These are phyloP conservation scores for Cinara cedri DNA, from an alignment of 2,888 invertebrate genomes.

Conservation along the genomic window DNA sequence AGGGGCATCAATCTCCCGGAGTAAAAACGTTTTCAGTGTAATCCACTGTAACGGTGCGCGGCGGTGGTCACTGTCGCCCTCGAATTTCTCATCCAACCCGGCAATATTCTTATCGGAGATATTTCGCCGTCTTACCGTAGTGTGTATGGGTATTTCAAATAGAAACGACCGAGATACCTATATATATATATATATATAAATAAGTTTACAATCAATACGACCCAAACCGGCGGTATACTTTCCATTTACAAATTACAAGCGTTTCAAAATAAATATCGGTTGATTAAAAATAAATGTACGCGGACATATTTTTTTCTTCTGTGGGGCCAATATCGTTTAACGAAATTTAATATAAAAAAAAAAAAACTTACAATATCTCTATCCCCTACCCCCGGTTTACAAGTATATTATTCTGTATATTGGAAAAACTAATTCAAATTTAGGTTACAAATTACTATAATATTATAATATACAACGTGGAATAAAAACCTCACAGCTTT, in stretches of 20 bases:
- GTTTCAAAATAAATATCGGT: background rate
- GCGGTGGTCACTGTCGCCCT: background rate
- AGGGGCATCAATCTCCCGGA: constrained; percentile 44
- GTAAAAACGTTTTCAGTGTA: constrained; percentile 52
- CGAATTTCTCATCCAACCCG: constrained; percentile 21
- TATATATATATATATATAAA: background rate
- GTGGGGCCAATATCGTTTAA: background rate
- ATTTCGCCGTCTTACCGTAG: constrained; percentile 23
- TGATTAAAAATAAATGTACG: background rate
- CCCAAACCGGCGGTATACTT: background rate
- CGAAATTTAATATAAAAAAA: background rate
- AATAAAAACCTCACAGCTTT: too few relatives aligned
- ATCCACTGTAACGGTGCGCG: constrained; percentile 42
- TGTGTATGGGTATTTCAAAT: constrained; percentile 25
- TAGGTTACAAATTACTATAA: too few relatives aligned
- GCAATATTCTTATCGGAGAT: constrained; percentile 13
- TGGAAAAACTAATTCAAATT: too few relatives aligned
- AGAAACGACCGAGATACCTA: constrained; percentile 9
- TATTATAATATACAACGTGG: too few relatives aligned
- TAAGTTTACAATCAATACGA: background rate
- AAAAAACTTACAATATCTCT: too few relatives aligned
- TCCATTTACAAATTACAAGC: background rate
- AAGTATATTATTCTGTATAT: too few relatives aligned
- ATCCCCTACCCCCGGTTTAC: too few relatives aligned
- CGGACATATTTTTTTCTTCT: background rate